These are phyloP conservation scores for Catalaphyllia jardinei DNA, from an alignment of 64 coral and sea anemone genomes.

Conservation along the genomic window DNA sequence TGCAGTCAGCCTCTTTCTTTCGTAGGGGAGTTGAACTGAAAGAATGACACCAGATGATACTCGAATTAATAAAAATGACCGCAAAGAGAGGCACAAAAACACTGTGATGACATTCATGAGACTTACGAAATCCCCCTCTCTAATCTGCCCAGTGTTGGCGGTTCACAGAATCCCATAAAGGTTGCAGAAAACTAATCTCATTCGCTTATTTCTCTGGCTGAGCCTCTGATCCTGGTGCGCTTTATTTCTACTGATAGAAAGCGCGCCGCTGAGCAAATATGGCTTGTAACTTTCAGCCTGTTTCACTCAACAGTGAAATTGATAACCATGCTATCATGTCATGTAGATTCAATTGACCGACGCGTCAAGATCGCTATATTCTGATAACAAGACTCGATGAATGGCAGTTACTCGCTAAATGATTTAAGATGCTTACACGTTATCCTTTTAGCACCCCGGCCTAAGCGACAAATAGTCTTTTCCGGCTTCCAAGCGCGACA, in stretches of 20 bases:
- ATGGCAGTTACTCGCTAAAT: slow-evolving; percentile 37
- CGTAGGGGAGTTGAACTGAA: not conserved
- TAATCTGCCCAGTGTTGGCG: not conserved
- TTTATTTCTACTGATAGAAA: not conserved
- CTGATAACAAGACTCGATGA: slow-evolving; percentile 28
- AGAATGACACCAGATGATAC: not conserved
- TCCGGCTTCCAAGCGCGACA: slow-evolving; percentile 28
- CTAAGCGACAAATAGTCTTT: slow-evolving; percentile 28
- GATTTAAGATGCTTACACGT: slow-evolving; percentile 39
- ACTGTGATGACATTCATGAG: not conserved
- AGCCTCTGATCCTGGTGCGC: not conserved
- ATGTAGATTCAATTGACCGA: slow-evolving; percentile 11
- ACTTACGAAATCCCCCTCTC: not conserved
- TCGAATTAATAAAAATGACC: not conserved
- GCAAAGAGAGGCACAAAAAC: not conserved
- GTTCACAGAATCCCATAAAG: not conserved
- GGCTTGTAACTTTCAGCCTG: not conserved
- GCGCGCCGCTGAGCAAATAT: not conserved
- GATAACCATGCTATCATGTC: slow-evolving; percentile 25
- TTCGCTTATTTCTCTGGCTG: not conserved
- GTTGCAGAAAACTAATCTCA: not conserved
- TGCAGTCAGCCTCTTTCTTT: not conserved
- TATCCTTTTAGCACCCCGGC: slow-evolving; percentile 43
- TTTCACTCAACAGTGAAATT: slow-evolving; percentile 29
- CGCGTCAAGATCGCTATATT: slow-evolving; percentile 19